Evolutionary conservation across 1,140 invertebrate genomes (phyloP), one percentile per base, ranked within the genome.

Genomic region (Wasmannia auropunctata): DNA sequence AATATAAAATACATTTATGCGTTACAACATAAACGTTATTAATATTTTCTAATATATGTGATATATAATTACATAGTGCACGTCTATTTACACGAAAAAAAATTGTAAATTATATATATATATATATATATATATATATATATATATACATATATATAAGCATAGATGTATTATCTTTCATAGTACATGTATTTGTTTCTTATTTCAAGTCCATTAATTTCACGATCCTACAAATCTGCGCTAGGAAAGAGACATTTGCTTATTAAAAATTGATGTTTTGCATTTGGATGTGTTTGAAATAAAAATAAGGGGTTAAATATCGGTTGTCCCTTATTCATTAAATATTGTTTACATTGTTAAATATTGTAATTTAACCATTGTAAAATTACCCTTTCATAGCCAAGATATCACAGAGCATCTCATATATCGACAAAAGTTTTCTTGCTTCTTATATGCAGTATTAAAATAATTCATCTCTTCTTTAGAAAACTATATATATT

Each of bases 331-430:
- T 56, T 81, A 25, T 70, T 43, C 34, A 70, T 81, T 43, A 56
- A 81, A 54, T 67, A 67, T 34, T 7, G 2, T 40, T 70, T n/a
- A n/a, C n/a, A n/a, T n/a, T n/a, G n/a, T n/a, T n/a, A n/a, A n/a
- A n/a, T n/a, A n/a, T n/a, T 69, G 8, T 56, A 51, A 77, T 63
- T 80, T 63, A 56, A 62, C 49, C 46, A 77, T 16, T n/a, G n/a
- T n/a, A n/a, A n/a, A 75, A 28, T 86, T 83, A 87, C 83, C 80
- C 80, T 76, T 85, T 87, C 88, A 88, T 90, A 90, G 89, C 83
- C 88, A 84, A 89, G 62, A 46, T 90, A 91, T 91, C 89, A 91
- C 89, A 91, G 89, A 84, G 72, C 54, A 91, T 80, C 83, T 86
- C 63, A 60, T 49, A 74, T 88, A 79, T 86, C 63, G 77, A 86